phyloP scores from a whole-genome alignment of 2,113 vertebrate genomes.

The Pongo pygmaeus region DNA sequence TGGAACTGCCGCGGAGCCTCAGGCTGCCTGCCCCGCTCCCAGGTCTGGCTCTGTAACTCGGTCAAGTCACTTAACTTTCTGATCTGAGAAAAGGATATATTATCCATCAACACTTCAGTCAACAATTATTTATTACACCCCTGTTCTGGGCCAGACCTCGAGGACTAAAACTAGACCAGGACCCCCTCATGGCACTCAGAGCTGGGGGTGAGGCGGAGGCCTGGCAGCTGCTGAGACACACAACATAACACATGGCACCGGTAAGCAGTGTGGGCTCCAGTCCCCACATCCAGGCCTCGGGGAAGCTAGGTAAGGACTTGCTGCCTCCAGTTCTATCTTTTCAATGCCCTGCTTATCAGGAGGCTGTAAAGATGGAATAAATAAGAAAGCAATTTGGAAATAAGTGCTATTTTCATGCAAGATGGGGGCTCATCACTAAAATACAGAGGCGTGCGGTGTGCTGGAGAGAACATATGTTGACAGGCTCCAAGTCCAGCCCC shows the following conservation, averaged over 20 bases:
- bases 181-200: background rate
- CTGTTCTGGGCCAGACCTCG: background rate
- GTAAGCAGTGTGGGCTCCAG: background rate
- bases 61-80: background rate
- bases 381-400: background rate
- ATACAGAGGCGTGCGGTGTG: accelerated
- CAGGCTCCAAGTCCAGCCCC: background rate
- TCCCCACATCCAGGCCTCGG: background rate
- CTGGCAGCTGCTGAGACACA: background rate
- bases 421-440: background rate
- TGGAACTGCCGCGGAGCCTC: too few species aligned
- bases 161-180: background rate
- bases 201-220: accelerated
- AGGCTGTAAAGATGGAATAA: background rate
- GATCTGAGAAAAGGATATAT: too few species aligned
- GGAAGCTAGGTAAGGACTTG: background rate
- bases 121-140: accelerated
- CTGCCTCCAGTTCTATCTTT: background rate
- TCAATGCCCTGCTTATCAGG: accelerated
- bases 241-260: accelerated
- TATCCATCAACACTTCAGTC: background rate
- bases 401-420: background rate
- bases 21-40: background rate
- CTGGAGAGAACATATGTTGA: background rate
- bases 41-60: background rate